Conservation (phyloP, 2,113 vertebrate genomes). For the Nestor notabilis region DNA sequence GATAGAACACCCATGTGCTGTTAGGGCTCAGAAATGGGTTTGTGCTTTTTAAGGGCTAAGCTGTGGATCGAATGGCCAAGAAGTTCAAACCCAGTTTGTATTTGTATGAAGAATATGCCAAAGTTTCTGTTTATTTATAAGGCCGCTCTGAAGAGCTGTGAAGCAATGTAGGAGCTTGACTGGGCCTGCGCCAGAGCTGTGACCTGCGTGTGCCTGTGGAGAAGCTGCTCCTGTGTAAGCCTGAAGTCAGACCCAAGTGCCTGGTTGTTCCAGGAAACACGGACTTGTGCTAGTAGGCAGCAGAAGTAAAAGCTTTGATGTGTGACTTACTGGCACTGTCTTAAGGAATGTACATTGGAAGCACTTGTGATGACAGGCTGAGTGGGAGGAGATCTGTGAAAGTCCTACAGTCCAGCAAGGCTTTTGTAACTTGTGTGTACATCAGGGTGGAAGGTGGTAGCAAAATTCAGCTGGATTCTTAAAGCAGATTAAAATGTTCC, state of each 20-base stretch:
- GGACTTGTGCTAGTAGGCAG: neutral
- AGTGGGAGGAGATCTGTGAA: neutral
- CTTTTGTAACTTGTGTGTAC: neutral
- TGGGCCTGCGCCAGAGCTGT: neutral
- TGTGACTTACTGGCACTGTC: neutral
- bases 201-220: neutral
- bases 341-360: neutral
- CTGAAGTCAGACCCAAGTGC: neutral
- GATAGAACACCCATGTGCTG: neutral
- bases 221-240: neutral
- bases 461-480: neutral
- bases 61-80: neutral
- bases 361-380: fast-evolving
- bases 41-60: neutral
- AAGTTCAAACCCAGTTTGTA: neutral
- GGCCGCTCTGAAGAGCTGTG: neutral
- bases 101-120: neutral
- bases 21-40: neutral
- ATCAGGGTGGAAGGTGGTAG: neutral
- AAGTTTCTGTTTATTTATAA: neutral
- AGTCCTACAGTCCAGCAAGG: fast-evolving
- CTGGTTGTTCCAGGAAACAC: neutral
- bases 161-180: fast-evolving
- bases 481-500: neutral
- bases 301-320: neutral